phyloP scores from a whole-genome alignment of 2,797 vertebrate species.

The Schizothorax lantsangensis region DNA sequence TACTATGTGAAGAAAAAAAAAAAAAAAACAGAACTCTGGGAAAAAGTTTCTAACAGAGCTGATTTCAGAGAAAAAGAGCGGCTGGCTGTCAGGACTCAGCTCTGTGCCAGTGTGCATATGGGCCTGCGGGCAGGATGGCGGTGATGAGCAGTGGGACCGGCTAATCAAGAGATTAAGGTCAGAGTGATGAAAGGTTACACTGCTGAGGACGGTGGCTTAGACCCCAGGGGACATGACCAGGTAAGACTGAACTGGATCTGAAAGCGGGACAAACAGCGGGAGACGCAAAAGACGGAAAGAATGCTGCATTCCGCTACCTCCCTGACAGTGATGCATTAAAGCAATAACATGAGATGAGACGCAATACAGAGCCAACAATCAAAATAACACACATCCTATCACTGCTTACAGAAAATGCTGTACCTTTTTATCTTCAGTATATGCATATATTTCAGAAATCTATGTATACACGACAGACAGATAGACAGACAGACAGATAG shows the following conservation, averaged over 20 bases:
- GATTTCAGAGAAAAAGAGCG: not conserved
- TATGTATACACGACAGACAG: not conserved
- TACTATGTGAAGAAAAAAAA: not conserved
- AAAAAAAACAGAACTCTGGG: not conserved
- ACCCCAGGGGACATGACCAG: slow-evolving; percentile 42
- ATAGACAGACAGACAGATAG: fast-evolving
- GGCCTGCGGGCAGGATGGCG: slow-evolving; percentile 23
- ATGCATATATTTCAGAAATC: not conserved
- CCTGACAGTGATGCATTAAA: slow-evolving; percentile 34
- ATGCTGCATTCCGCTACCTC: not conserved
- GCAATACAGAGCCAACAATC: slow-evolving; percentile 1
- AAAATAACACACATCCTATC: slow-evolving; percentile 2
- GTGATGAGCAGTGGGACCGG: slow-evolving; percentile 41
- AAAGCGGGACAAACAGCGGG: slow-evolving; percentile 53
- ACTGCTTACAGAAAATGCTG: not conserved
- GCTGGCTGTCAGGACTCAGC: slow-evolving; percentile 19
- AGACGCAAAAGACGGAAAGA: slow-evolving; percentile 3
- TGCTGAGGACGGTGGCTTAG: slow-evolving; percentile 44
- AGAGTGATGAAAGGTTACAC: slow-evolving; percentile 55
- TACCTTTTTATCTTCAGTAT: not conserved
- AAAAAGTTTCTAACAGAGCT: not conserved
- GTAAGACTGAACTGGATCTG: slow-evolving; percentile 48
- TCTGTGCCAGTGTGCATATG: slow-evolving; percentile 43
- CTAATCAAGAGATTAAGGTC: slow-evolving; percentile 60
- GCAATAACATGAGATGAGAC: slow-evolving; percentile 1